Evolutionary conservation across 2,113 vertebrate species (phyloP).

Genomic region (Gavialis gangeticus): DNA sequence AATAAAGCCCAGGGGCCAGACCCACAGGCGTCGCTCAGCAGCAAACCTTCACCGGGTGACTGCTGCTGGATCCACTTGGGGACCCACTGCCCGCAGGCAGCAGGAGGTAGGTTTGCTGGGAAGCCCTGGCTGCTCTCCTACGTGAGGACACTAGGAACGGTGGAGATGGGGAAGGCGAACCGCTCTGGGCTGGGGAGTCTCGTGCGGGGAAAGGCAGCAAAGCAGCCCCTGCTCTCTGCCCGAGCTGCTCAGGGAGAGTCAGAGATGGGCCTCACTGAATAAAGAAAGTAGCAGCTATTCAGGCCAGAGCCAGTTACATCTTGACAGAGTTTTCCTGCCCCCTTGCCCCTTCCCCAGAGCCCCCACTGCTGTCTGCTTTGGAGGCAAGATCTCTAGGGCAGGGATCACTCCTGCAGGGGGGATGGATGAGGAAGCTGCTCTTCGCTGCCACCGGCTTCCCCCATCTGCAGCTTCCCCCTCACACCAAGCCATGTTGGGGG

Average conservation of each 20-base stretch:
- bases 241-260: neutral
- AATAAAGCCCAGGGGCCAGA: neutral
- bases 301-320: neutral
- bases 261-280: neutral
- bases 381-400: neutral
- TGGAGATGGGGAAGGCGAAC: neutral
- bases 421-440: neutral
- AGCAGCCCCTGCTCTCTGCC: neutral
- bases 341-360: neutral
- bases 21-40: neutral
- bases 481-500: neutral
- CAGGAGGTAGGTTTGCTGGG: neutral
- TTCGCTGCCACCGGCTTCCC: neutral
- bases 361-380: neutral
- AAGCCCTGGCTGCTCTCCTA: neutral
- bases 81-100: neutral
- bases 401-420: neutral
- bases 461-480: neutral
- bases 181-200: fast-evolving
- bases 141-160: neutral
- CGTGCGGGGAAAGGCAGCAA: neutral
- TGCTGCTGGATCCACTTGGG: neutral
- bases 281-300: neutral
- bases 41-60: neutral
- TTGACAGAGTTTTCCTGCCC: neutral